Conservation (phyloP, 1,140 invertebrate genomes). For the Zaprionus africanus region DNA sequence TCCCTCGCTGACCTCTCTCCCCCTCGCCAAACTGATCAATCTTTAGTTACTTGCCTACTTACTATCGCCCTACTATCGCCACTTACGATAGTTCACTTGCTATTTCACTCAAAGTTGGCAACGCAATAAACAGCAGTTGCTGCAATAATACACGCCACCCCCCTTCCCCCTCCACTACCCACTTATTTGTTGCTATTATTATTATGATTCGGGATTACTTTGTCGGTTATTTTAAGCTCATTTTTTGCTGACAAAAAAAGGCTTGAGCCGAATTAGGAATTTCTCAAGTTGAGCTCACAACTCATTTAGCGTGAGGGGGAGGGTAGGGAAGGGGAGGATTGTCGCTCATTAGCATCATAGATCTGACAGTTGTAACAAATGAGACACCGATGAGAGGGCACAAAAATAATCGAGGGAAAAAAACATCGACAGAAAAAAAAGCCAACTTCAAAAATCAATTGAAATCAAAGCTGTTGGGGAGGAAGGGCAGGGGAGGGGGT, state of each 20-base stretch:
- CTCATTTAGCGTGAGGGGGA: background rate
- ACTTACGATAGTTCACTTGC: background rate
- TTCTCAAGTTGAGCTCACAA: constrained; percentile 7
- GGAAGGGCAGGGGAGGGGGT: background rate
- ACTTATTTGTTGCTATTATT: constrained; percentile 12
- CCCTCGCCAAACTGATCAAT: background rate
- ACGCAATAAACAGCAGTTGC: too few relatives aligned
- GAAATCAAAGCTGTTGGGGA: constrained; percentile 11
- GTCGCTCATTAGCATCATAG: constrained; percentile 47
- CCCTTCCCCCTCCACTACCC: too few relatives aligned
- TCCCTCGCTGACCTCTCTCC: background rate
- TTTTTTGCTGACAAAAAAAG: constrained; percentile 5
- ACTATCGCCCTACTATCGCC: constrained; percentile 6
- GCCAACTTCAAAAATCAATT: constrained; percentile 23
- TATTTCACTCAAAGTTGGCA: background rate
- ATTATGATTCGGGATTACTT: background rate
- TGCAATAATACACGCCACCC: too few relatives aligned
- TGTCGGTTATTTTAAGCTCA: background rate
- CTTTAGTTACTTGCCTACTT: background rate
- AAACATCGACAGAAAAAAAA: constrained; percentile 6
- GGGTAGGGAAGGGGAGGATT: background rate
- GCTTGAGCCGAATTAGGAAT: constrained; percentile 8
- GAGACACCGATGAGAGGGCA: constrained; percentile 40
- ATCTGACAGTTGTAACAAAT: constrained; percentile 42
- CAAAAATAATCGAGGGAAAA: constrained; percentile 8